These are phyloP conservation scores for Cyclura pinguis DNA, from an alignment of 2,797 vertebrate genomes.

Conservation along the genomic window DNA sequence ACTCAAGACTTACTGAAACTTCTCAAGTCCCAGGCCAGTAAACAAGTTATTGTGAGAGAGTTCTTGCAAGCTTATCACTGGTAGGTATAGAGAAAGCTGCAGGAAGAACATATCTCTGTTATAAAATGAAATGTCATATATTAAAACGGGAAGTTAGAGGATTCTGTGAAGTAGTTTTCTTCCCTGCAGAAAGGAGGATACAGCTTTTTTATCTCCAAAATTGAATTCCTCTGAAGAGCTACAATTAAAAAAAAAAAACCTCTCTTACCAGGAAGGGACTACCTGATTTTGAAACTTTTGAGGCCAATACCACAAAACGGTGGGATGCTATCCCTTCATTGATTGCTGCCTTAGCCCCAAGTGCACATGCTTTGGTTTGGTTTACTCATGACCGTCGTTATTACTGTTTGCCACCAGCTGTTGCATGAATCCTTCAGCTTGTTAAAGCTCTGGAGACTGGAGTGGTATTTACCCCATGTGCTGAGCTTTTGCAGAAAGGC, in stretches of 20 bases:
- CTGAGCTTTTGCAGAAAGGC: background rate
- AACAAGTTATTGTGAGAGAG: conserved; percentile 92
- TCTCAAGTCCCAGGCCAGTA: conserved; percentile 98
- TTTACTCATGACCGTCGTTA: background rate
- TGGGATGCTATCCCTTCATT: background rate
- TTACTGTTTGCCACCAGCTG: background rate
- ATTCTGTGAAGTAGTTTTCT: background rate
- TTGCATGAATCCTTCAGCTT: background rate
- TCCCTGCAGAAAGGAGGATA: background rate
- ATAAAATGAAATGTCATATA: background rate
- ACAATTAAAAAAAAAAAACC: background rate
- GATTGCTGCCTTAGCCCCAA: background rate
- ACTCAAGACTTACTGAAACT: conserved; percentile 97
- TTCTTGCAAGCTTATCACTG: conserved; percentile 98
- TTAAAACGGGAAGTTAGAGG: background rate
- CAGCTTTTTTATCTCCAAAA: background rate
- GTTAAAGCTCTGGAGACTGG: too few relatives aligned
- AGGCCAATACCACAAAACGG: background rate
- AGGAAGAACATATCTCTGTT: background rate
- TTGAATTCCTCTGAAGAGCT: background rate
- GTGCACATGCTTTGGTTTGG: background rate
- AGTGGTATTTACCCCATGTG: background rate
- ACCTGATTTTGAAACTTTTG: background rate
- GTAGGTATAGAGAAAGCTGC: conserved; percentile 78
- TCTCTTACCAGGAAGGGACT: too few relatives aligned